A percentile compares a stretch with the other conserved stretches of the same genome.
Evolutionary conservation across 2,888 invertebrate genomes (phyloP).

Genomic region (Harmothoe impar): DNA sequence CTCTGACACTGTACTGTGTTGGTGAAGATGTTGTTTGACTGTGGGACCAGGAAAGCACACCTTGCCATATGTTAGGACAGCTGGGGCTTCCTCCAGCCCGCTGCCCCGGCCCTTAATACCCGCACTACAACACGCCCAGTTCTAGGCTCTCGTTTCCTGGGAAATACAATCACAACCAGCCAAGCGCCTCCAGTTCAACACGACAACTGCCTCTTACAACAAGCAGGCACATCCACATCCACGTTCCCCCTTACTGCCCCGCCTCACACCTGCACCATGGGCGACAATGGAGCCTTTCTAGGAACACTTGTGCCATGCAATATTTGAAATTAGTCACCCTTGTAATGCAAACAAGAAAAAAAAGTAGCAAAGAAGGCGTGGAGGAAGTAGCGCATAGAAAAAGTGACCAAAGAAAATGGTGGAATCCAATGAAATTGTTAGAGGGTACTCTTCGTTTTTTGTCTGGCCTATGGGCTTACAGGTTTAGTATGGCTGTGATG

Average conservation of each 20-base stretch:
- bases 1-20: constrained; percentile 10
- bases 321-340: constrained; percentile 2
- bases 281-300: constrained; percentile 39
- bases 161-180: constrained; percentile 37
- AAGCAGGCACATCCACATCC: not conserved
- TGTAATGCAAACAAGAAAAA: not conserved
- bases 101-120: not conserved
- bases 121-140: constrained; percentile 28
- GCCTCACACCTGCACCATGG: not conserved
- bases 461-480: too few relatives aligned
- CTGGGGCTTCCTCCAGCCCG: not conserved
- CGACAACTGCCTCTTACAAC: not conserved
- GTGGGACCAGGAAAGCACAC: constrained; percentile 52
- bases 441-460: too few relatives aligned
- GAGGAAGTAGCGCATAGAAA: too few relatives aligned
- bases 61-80: constrained; percentile 58
- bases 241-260: not conserved
- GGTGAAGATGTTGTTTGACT: constrained; percentile 29
- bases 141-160: constrained; percentile 32
- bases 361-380: too few relatives aligned
- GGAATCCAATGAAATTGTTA: too few relatives aligned
- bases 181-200: not conserved
- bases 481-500: not conserved
- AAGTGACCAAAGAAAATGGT: too few relatives aligned
- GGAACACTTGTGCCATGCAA: not conserved